These are phyloP conservation scores for Natator depressus DNA, from an alignment of 2,113 vertebrate genomes.

Conservation along the genomic window DNA sequence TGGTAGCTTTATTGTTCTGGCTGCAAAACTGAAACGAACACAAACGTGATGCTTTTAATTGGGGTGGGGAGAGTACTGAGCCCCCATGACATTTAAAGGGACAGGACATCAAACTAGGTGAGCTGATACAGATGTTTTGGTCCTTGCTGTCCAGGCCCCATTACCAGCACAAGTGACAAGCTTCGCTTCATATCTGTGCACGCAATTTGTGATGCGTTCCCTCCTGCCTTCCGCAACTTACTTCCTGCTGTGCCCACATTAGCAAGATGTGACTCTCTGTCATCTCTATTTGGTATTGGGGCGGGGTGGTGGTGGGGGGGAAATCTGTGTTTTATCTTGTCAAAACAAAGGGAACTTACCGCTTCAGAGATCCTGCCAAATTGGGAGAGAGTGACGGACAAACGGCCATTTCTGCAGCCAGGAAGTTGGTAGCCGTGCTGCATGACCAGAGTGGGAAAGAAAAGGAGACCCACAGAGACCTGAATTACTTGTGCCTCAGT, in stretches of 20 bases:
- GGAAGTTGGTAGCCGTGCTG: not conserved
- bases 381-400: not conserved
- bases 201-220: not conserved
- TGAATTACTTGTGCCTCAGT: not conserved
- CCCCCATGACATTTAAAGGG: too few relatives aligned
- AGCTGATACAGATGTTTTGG: not conserved
- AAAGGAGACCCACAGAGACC: not conserved
- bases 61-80: too few relatives aligned
- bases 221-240: not conserved
- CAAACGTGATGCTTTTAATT: not conserved
- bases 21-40: not conserved
- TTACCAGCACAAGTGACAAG: not conserved
- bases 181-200: not conserved
- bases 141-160: not conserved
- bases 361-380: not conserved
- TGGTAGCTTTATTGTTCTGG: not conserved
- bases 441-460: not conserved
- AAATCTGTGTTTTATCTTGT: not conserved
- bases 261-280: not conserved
- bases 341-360: not conserved
- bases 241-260: not conserved
- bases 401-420: not conserved
- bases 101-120: too few relatives aligned
- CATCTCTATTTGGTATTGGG: too few relatives aligned
- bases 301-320: too few relatives aligned